phyloP scores from a whole-genome alignment of 2,888 invertebrate genomes.

The Morinoia aosen region DNA sequence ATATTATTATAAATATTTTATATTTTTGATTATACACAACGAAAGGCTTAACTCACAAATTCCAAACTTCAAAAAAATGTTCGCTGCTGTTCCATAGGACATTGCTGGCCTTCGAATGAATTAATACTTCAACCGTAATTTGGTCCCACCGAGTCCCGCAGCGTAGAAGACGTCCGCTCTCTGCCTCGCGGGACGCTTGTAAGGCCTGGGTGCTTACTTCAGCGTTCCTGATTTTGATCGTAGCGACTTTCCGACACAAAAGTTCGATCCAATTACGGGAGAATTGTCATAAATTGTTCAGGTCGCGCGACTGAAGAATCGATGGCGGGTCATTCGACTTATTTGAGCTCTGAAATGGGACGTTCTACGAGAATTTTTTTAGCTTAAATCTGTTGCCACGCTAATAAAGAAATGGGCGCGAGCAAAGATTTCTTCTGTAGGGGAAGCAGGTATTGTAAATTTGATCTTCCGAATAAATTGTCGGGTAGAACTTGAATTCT shows the following conservation, averaged over 20 bases:
- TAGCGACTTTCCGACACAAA: conserved; percentile 28
- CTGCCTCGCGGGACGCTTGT: background rate
- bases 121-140: background rate
- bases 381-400: background rate
- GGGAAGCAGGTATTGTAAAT: background rate
- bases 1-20: too few relatives aligned
- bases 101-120: background rate
- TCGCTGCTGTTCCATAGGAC: too few relatives aligned
- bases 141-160: background rate
- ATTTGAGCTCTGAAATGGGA: background rate
- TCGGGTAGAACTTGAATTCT: too few relatives aligned
- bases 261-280: conserved; percentile 46
- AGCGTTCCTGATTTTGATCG: conserved; percentile 28
- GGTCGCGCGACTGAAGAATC: conserved; percentile 7
- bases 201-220: conserved; percentile 14
- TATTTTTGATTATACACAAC: too few relatives aligned
- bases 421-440: background rate
- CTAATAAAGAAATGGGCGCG: background rate
- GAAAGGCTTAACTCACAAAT: too few relatives aligned
- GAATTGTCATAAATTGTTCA: conserved; percentile 38
- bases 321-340: background rate
- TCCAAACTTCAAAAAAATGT: too few relatives aligned
- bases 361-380: background rate
- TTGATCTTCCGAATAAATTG: too few relatives aligned
- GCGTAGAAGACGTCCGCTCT: background rate